A percentile compares a stretch with the other conserved stretches of the same genome.
phyloP scores from a whole-genome alignment of 2,797 vertebrate genomes.

The Parambassis ranga region DNA sequence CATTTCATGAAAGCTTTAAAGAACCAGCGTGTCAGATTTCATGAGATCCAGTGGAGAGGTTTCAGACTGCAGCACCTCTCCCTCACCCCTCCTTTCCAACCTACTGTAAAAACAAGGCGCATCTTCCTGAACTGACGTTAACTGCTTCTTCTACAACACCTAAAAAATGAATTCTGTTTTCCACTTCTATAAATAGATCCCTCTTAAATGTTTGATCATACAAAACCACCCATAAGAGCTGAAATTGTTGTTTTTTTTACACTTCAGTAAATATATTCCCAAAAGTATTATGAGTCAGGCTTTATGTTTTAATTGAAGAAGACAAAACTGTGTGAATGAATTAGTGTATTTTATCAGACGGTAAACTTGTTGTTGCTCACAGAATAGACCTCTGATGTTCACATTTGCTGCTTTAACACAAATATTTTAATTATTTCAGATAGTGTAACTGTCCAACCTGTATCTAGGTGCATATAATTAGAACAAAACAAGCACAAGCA shows the following conservation, averaged over 20 bases:
- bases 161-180: too few species aligned
- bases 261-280: background rate
- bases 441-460: slow-evolving; percentile 1
- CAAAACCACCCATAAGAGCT: too few species aligned
- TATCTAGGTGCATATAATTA: slow-evolving; percentile 12
- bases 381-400: slow-evolving; percentile 10
- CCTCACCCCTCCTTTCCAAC: too few species aligned
- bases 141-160: too few species aligned
- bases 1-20: too few species aligned
- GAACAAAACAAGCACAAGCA: slow-evolving; percentile 21
- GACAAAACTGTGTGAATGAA: background rate
- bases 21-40: too few species aligned
- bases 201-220: too few species aligned
- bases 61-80: too few species aligned
- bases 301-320: slow-evolving; percentile 5
- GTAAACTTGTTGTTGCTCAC: background rate
- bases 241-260: background rate
- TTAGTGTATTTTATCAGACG: background rate
- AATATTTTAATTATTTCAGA: slow-evolving; percentile 1
- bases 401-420: slow-evolving; percentile 1
- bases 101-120: too few species aligned
- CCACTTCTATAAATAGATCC: too few species aligned
- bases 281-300: background rate
- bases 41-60: too few species aligned
- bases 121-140: too few species aligned